These are phyloP conservation scores for Hoplodrina blanda DNA, from an alignment of 2,888 invertebrate genomes.

Conservation along the genomic window DNA sequence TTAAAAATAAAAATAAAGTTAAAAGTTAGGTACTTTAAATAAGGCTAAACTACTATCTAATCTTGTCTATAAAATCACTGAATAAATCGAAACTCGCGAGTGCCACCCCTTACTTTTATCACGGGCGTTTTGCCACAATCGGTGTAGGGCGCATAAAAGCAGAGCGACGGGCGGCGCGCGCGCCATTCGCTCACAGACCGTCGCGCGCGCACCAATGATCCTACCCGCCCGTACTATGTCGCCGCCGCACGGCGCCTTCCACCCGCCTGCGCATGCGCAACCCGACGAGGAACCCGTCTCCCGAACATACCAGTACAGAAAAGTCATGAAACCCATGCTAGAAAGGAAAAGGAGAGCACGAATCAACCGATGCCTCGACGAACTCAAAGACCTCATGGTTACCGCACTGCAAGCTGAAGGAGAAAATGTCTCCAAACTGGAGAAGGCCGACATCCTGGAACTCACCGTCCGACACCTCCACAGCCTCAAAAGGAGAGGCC, in stretches of 20 bases:
- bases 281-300: constrained; percentile 93
- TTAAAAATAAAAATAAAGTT: too few relatives aligned
- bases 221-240: constrained; percentile 89
- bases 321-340: constrained; percentile 98
- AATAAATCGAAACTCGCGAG: constrained; percentile 26
- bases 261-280: constrained; percentile 83
- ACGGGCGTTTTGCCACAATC: constrained; percentile 90
- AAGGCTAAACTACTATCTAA: background rate
- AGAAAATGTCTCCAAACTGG: constrained; percentile 96
- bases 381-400: constrained; percentile 97
- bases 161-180: constrained; percentile 82
- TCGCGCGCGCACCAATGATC: constrained; percentile 88
- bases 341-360: constrained; percentile 96
- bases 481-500: constrained; percentile 94
- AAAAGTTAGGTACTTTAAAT: too few relatives aligned
- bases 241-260: constrained; percentile 89
- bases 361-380: constrained; percentile 97
- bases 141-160: constrained; percentile 89
- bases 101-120: constrained; percentile 89
- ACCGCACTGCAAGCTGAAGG: constrained; percentile 96
- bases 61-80: background rate
- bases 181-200: constrained; percentile 87
- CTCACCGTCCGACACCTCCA: constrained; percentile 96
- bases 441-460: constrained; percentile 97
- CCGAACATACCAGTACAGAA: constrained; percentile 97